These are phyloP conservation scores for Eucera pruinosa DNA, from an alignment of 2,888 invertebrate genomes.

Conservation along the genomic window DNA sequence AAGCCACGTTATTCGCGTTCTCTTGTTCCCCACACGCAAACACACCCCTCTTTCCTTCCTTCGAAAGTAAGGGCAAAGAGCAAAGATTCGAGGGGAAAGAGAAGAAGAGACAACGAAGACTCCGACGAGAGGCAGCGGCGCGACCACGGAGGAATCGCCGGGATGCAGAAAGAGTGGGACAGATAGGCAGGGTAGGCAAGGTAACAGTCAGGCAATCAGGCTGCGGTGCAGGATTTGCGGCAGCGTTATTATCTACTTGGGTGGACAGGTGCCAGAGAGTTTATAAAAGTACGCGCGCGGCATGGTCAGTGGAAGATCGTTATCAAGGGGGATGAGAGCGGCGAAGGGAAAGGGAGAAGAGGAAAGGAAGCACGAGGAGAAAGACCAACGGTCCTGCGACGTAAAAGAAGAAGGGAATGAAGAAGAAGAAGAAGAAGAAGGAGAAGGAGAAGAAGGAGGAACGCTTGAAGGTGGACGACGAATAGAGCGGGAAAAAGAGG, in stretches of 20 bases:
- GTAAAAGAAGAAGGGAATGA: not conserved
- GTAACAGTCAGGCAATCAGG: constrained; percentile 78
- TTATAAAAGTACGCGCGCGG: constrained; percentile 71
- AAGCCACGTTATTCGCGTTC: constrained; percentile 43
- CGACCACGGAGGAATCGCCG: constrained; percentile 22
- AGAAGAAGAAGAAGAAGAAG: not conserved
- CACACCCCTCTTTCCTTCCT: not conserved
- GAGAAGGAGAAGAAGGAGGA: not conserved
- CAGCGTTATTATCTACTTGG: constrained; percentile 80
- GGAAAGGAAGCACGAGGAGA: not conserved
- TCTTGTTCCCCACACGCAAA: not conserved
- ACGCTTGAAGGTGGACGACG: not conserved
- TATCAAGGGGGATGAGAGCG: constrained; percentile 72
- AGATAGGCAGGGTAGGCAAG: constrained; percentile 64
- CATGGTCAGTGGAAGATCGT: constrained; percentile 76
- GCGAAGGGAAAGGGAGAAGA: constrained; percentile 6
- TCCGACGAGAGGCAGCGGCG: constrained; percentile 31
- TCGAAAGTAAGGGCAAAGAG: not conserved
- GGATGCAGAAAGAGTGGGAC: constrained; percentile 24
- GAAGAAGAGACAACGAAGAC: constrained; percentile 24
- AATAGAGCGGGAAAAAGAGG: constrained; percentile 3
- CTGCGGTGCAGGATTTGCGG: constrained; percentile 72
- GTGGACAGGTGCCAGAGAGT: constrained; percentile 80
- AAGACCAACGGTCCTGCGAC: not conserved
- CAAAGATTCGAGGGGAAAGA: not conserved